Evolutionary conservation across 2,113 vertebrate species (phyloP).

Genomic region (human): DNA sequence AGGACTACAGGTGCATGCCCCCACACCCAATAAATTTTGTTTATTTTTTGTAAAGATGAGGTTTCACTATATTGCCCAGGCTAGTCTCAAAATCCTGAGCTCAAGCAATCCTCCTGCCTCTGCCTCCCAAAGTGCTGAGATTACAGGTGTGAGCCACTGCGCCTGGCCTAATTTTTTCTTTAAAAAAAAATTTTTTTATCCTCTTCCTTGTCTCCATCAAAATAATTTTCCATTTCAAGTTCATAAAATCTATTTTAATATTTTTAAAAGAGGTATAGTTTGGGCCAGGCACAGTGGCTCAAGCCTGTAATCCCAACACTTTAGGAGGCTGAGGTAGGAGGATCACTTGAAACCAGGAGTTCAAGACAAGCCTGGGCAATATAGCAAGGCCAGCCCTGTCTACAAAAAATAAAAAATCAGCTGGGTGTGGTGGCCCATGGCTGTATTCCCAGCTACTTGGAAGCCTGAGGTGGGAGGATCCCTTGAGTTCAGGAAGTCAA

Average conservation of each 20-base stretch:
- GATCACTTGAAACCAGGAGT: background rate
- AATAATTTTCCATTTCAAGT: slow-evolving; percentile 40
- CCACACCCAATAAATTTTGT: background rate
- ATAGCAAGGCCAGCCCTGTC: background rate
- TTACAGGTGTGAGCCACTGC: background rate
- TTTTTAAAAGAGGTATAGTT: background rate
- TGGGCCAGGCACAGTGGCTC: background rate
- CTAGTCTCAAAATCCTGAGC: background rate
- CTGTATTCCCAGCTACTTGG: background rate
- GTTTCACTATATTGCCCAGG: background rate
- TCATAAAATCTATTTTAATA: background rate
- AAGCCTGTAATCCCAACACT: background rate
- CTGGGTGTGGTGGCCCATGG: background rate
- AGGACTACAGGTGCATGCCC: background rate
- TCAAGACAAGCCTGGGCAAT: background rate
- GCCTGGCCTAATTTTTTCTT: background rate
- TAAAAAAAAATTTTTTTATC: no score
- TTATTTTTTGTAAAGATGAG: background rate
- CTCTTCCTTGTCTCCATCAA: background rate
- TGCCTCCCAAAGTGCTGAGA: background rate
- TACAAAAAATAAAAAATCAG: background rate
- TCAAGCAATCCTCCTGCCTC: background rate
- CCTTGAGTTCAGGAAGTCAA: background rate
- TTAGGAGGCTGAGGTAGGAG: background rate
- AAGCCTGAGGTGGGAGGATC: background rate